Conservation (phyloP, 2,797 vertebrate genomes). For the Periophthalmus magnuspinnatus region DNA sequence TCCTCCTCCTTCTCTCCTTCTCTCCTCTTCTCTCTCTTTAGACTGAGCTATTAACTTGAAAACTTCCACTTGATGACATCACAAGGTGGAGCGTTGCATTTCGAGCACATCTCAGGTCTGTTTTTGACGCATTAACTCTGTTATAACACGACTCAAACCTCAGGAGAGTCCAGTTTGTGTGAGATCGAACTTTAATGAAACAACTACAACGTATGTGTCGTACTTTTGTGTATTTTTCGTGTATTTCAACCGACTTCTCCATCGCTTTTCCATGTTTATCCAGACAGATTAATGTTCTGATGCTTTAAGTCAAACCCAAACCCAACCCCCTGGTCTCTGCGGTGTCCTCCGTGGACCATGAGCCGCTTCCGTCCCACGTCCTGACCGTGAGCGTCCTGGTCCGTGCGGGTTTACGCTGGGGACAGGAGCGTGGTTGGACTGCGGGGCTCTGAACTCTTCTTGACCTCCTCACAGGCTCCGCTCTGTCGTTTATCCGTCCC, state of each 20-base stretch:
- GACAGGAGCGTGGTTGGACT: conserved; percentile 25
- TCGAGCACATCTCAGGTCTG: too few relatives aligned
- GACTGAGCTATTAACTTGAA: too few relatives aligned
- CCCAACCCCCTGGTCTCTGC: conserved; percentile 15
- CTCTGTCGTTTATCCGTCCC: conserved; percentile 66
- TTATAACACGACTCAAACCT: too few relatives aligned
- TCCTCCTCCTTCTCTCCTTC: too few relatives aligned
- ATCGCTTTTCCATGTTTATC: background rate
- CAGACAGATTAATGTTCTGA: background rate
- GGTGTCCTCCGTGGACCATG: conserved; percentile 11
- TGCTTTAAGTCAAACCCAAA: too few relatives aligned
- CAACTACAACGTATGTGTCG: background rate
- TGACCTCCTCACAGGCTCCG: conserved; percentile 46
- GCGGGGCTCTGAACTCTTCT: conserved; percentile 53
- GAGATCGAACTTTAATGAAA: background rate
- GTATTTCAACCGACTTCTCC: too few relatives aligned
- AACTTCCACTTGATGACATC: too few relatives aligned
- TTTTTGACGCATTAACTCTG: too few relatives aligned
- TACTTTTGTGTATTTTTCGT: background rate
- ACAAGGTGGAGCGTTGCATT: too few relatives aligned
- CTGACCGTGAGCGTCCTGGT: conserved; percentile 16
- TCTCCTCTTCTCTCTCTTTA: too few relatives aligned
- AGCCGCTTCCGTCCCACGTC: conserved; percentile 8
- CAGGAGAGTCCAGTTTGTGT: too few relatives aligned
- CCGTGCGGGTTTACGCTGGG: conserved; percentile 28